Base-by-base conservation (phyloP, 2,797 vertebrate species). In the Ciconia nigra region DNA sequence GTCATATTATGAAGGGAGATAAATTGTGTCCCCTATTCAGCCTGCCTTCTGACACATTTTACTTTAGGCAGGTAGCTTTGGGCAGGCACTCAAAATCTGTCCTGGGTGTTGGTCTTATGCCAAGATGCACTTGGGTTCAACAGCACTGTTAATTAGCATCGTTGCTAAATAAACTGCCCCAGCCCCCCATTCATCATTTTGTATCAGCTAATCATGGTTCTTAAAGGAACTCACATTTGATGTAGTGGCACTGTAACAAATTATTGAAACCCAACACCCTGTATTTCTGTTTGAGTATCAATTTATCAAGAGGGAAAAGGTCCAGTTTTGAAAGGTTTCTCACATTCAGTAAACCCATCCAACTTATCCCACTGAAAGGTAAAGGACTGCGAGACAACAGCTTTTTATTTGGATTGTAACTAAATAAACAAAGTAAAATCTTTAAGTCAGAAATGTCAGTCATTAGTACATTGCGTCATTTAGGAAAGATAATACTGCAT, bases 91-190 rank as follows among this genome's bases (percentile, higher is more conserved):
- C 62, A 58, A 90, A 88, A 82, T 81, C 37, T 70, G 51, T 76
- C 66, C 52, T 66, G 82, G 49, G 24, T 79, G 41, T 25, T 87
- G 67, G 49, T 78, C 58, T 47, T n/a, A 51, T 66, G 87, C 76
- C 87, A 93, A 96, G 72, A 84, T 6, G 33, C 55, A 73, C 39
- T 62, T 72, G 25, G 77, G 58, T 82, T 86, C 84, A 95, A 93
- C 65, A 93, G 54, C 46, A 72, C n/a, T 66, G 69, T 72, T 96
- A 91, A 95, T 95, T 83, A 91, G 54, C 33, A 76, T 79, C 47
- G 79, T 13, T 70, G 55, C 87, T 81, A 81, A 89, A 77, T 66
- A 87, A 92, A 66, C 35, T 58, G 59, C 26, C 59, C 42, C 47
- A 61, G 46, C 66, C 13, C 58, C 19, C 4, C 37, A 72, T 62